Percentiles rank a stretch among this genome's conserved stretches.
Evolutionary conservation across 1,140 invertebrate genomes (phyloP).

Genomic region (Ips nitidus): DNA sequence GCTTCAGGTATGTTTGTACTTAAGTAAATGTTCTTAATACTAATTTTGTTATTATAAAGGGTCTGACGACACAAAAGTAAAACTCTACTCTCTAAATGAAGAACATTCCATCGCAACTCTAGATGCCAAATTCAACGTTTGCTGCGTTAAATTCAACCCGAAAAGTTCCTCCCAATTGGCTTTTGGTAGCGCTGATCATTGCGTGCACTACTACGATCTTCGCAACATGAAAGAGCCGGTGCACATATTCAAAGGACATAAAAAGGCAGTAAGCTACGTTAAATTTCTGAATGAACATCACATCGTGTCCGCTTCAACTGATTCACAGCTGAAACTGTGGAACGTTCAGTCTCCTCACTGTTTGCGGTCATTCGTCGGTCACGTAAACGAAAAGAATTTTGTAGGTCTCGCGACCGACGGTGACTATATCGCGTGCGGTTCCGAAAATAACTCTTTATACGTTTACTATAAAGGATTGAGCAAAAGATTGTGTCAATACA

Average conservation of each 20-base stretch:
- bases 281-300: slow-evolving; percentile 90
- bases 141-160: slow-evolving; percentile 96
- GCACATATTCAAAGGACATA: slow-evolving; percentile 86
- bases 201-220: slow-evolving; percentile 95
- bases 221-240: slow-evolving; percentile 82
- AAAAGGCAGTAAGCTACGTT: slow-evolving; percentile 95
- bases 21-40: not conserved
- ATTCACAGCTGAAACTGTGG: slow-evolving; percentile 94
- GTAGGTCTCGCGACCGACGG: slow-evolving; percentile 95
- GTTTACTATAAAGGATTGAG: slow-evolving; percentile 91
- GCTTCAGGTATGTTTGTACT: slow-evolving; percentile 62
- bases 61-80: slow-evolving; percentile 93
- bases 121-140: slow-evolving; percentile 92
- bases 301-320: slow-evolving; percentile 93
- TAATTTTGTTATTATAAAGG: slow-evolving; percentile 54
- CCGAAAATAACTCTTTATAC: slow-evolving; percentile 93
- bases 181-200: slow-evolving; percentile 95
- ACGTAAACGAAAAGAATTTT: slow-evolving; percentile 97
- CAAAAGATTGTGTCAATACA: slow-evolving; percentile 84
- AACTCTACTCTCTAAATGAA: slow-evolving; percentile 87
- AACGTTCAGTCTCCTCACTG: slow-evolving; percentile 79
- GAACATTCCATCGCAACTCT: slow-evolving; percentile 86
- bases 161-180: slow-evolving; percentile 82
- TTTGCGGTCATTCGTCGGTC: slow-evolving; percentile 86
- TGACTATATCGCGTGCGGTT: slow-evolving; percentile 93